These are phyloP conservation scores for Azemiops feae DNA, from an alignment of 2,113 vertebrate species.

Conservation along the genomic window DNA sequence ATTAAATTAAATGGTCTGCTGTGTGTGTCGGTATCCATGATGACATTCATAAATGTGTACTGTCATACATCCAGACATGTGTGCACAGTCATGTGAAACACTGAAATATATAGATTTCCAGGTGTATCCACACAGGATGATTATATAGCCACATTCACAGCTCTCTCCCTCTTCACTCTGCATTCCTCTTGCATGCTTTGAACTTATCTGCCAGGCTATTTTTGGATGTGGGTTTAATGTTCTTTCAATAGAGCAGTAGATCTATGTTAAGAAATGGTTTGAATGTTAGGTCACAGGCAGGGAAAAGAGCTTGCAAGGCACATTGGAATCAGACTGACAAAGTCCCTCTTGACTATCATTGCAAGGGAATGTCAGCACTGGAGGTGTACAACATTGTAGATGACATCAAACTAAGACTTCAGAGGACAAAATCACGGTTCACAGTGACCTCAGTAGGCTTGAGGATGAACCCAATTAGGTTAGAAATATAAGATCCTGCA, in stretches of 20 bases:
- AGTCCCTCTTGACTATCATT: neutral
- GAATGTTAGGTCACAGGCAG: neutral
- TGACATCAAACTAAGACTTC: neutral
- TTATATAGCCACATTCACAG: neutral
- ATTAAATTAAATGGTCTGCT: neutral
- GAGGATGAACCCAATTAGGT: neutral
- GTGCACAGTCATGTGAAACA: neutral
- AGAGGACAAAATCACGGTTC: neutral
- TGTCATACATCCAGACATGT: neutral
- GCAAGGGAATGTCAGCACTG: neutral
- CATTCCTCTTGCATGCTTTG: neutral
- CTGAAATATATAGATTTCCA: neutral
- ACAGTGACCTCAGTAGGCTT: neutral
- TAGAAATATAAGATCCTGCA: neutral
- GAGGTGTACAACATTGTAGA: neutral
- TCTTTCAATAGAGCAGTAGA: neutral
- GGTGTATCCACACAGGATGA: neutral
- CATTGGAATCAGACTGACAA: neutral
- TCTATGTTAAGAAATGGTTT: neutral
- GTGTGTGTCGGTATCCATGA: neutral
- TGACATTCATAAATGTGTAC: neutral
- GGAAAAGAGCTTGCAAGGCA: neutral
- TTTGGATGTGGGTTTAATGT: neutral
- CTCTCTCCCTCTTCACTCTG: neutral
- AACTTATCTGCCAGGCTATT: neutral